These are phyloP conservation scores for Nothoprocta perdicaria DNA, from an alignment of 2,113 vertebrate species.

Conservation along the genomic window DNA sequence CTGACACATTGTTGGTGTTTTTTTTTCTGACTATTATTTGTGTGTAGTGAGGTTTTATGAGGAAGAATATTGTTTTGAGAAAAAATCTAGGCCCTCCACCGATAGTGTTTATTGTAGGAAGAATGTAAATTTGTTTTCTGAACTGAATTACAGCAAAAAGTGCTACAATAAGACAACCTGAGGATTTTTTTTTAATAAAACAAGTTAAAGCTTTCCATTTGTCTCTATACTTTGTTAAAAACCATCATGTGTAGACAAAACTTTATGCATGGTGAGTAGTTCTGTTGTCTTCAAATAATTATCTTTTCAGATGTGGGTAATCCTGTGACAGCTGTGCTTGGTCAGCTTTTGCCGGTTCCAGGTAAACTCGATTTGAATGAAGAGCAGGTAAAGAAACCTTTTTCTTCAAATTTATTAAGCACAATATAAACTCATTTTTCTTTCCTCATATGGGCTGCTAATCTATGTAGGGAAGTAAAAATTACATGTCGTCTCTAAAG, in stretches of 20 bases:
- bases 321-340: constrained; percentile 48
- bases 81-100: background rate
- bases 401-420: background rate
- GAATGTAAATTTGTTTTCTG: background rate
- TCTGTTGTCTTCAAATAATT: background rate
- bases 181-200: background rate
- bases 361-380: constrained; percentile 61
- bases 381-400: constrained; percentile 63
- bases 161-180: background rate
- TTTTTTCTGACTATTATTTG: background rate
- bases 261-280: background rate
- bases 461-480: background rate
- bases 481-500: background rate
- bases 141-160: background rate
- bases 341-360: constrained; percentile 61
- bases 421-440: background rate
- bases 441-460: background rate
- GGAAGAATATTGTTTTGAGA: background rate
- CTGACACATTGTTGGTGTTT: background rate
- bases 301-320: constrained; percentile 58
- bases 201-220: background rate
- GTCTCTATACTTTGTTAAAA: background rate
- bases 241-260: background rate
- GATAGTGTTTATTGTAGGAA: background rate
- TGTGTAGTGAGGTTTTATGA: background rate